A percentile compares a stretch with the other conserved stretches of the same genome.
Evolutionary conservation across 2,888 invertebrate species (phyloP).

Genomic region (Opisthograptis luteolata): DNA sequence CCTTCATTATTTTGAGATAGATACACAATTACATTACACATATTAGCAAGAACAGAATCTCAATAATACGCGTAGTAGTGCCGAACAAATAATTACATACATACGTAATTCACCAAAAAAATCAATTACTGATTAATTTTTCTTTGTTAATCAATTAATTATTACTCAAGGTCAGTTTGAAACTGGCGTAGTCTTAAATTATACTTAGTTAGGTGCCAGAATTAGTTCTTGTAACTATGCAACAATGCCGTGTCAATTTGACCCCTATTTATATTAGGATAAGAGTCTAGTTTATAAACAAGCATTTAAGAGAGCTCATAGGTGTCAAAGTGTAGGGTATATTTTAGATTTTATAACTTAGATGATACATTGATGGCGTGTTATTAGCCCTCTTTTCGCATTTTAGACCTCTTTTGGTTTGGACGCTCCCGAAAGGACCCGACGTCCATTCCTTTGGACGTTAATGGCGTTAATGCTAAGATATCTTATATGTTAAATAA

Average conservation of each 20-base stretch:
- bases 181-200: slow-evolving; percentile 40
- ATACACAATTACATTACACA: too few species aligned
- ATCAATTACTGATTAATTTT: neutral
- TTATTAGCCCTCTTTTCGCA: too few species aligned
- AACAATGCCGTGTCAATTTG: slow-evolving; percentile 11
- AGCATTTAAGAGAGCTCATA: slow-evolving; percentile 11
- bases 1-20: too few species aligned
- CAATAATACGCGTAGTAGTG: too few species aligned
- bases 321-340: slow-evolving; percentile 21
- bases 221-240: slow-evolving; percentile 7
- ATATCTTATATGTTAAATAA: neutral
- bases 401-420: too few species aligned
- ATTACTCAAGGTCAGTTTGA: slow-evolving; percentile 38
- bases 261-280: neutral
- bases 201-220: slow-evolving; percentile 34
- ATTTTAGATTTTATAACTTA: neutral
- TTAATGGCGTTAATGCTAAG: too few species aligned
- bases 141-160: too few species aligned
- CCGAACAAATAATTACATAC: too few species aligned
- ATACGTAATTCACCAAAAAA: neutral
- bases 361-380: too few species aligned
- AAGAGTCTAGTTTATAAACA: neutral
- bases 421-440: too few species aligned
- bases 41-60: too few species aligned
- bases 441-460: too few species aligned